Percentiles rank a stretch among this genome's conserved stretches.
Conservation (phyloP, 2,888 invertebrate species). For the Catocala sponsa region DNA sequence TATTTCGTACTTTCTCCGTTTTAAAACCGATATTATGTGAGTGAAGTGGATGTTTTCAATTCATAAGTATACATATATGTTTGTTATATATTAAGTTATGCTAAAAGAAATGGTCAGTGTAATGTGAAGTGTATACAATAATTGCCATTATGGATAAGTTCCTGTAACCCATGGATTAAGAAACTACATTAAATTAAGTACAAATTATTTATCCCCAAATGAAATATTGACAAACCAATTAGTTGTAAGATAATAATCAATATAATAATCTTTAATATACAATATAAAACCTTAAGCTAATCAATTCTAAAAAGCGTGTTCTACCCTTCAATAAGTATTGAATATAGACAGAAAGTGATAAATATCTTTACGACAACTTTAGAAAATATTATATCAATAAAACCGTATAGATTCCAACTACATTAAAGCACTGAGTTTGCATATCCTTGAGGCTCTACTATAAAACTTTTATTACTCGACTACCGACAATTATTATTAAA, state of each 20-base stretch:
- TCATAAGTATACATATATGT: background rate
- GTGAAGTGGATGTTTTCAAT: background rate
- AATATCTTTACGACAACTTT: conserved; percentile 5
- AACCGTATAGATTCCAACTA: background rate
- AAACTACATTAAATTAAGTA: too few relatives aligned
- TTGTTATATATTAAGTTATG: background rate
- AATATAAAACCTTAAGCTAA: too few relatives aligned
- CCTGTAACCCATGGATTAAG: too few relatives aligned
- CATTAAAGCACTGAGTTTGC: background rate
- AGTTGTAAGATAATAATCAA: too few relatives aligned
- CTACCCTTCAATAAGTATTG: conserved; percentile 8
- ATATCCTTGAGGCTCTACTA: background rate
- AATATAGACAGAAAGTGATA: conserved; percentile 8
- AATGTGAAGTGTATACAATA: background rate
- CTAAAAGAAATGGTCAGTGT: background rate
- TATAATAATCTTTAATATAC: too few relatives aligned
- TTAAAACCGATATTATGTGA: conserved; percentile 8
- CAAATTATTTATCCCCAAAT: too few relatives aligned
- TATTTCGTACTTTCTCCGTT: too few relatives aligned
- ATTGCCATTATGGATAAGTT: too few relatives aligned
- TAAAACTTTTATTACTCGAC: too few relatives aligned
- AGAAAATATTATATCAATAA: conserved; percentile 9
- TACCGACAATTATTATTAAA: too few relatives aligned
- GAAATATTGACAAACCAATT: too few relatives aligned
- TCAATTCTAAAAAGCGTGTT: too few relatives aligned